Evolutionary conservation across 2,113 vertebrate species (phyloP), one percentile per base, ranked within the genome.

Genomic region (Cinclus mexicanus): DNA sequence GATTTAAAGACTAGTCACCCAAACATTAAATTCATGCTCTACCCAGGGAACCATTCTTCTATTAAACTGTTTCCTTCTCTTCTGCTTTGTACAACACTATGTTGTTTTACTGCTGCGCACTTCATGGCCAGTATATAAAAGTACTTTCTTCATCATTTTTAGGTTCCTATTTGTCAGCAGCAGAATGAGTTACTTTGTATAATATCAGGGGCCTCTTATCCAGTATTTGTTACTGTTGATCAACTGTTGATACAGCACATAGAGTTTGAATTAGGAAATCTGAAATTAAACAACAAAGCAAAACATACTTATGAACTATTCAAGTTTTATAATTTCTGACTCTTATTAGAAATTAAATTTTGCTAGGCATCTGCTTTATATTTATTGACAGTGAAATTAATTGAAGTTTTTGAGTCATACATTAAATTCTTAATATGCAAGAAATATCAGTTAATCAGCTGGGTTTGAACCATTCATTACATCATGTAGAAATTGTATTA

Each of bases 401-500:
- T 47, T 89, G 3, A 3, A 17, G 2, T 18, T 39, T 55, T 83
- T 22, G 41, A 64, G 12, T 67, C 50, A 47, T 14, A 46, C 6
- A 44, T 14, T 59, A 47, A 89, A 59, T 49, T 81, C 35, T 91
- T 61, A 93, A 67, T 92, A 90, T 95, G 29, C 17, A 31, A 90
- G 61, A 79, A 83, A 63, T 83, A 61, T 35, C 33, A 90, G 31
- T 56, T 83, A 96, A 67, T 95, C 69, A 91, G 7, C 68, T 96
- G 35, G 59, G 82, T 35, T n/a, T 56, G 61, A 84, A 89, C 17
- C 24, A 14, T 81, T 72, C 4, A 63, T 79, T 83, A 21, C 35
- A 81, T 83, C 12, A 33, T 76, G 39, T 42, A 78, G 64, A 95
- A 94, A 83, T 56, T 80, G 7, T 71, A 89, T 85, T 94, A 90